Evolutionary conservation across 1,140 invertebrate species (phyloP).

Genomic region (Augochlora pura): DNA sequence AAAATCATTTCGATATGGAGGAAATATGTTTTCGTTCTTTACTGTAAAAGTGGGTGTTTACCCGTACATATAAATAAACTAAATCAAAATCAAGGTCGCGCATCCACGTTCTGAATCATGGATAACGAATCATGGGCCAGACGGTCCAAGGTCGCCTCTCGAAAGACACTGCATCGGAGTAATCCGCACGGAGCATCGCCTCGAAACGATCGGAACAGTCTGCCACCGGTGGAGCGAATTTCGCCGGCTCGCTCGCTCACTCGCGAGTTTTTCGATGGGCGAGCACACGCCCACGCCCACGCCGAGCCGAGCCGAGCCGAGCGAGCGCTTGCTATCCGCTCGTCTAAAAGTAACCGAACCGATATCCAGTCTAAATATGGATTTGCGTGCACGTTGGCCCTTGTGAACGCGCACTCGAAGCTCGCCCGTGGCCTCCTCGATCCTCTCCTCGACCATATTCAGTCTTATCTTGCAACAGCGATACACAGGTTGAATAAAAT

Average conservation of each 20-base stretch:
- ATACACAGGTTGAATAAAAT: not conserved
- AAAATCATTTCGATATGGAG: too few relatives aligned
- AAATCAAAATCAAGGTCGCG: too few relatives aligned
- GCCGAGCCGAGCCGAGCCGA: not conserved
- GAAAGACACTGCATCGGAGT: too few relatives aligned
- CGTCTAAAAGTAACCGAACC: conserved; percentile 44
- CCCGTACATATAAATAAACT: too few relatives aligned
- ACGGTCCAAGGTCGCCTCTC: too few relatives aligned
- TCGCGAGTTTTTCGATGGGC: conserved; percentile 16
- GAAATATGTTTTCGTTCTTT: too few relatives aligned
- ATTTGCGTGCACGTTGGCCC: conserved; percentile 33
- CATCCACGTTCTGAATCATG: too few relatives aligned
- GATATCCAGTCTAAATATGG: conserved; percentile 52
- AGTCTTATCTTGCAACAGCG: not conserved
- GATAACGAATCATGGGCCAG: too few relatives aligned
- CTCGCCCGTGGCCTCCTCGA: not conserved
- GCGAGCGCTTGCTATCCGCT: conserved; percentile 10
- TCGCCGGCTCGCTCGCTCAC: conserved; percentile 1
- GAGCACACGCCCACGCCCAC: conserved; percentile 15
- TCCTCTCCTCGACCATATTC: not conserved
- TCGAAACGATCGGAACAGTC: not conserved
- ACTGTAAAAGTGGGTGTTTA: too few relatives aligned
- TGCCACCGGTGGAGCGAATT: conserved; percentile 1
- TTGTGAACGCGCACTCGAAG: conserved; percentile 11
- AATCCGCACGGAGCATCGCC: too few relatives aligned